Evolutionary conservation across 2,113 vertebrate genomes (phyloP), one percentile per base, ranked within the genome.

Genomic region (Xerus inauris): DNA sequence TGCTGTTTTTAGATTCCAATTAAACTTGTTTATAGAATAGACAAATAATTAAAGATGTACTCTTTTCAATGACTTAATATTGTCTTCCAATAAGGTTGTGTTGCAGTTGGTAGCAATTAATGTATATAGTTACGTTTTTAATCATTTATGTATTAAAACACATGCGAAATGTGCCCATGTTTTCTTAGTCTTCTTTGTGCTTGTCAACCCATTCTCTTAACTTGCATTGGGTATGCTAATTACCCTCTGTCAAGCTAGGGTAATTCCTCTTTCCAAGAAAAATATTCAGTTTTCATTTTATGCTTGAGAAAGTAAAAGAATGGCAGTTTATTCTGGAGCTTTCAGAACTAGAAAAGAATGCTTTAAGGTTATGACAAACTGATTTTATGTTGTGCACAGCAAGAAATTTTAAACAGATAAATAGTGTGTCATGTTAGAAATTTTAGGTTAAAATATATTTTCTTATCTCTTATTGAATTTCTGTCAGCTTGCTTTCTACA

Each of bases 21-120:
- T 99, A 98, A 98, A 98, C 92, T 99, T 99, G 97, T 99, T 99
- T 98, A 98, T 98, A 96, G 97, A 98, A 97, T 69, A 98, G 96
- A 94, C 97, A 98, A 99, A 99, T 98, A 97, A 98, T 98, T 99
- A 98, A 97, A 98, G 97, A 97, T 96, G 94, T 97, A 97, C 96
- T 96, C 96, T 98, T 98, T 98, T 99, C 96, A 42, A 91, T 28
- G 87, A 93, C 47, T 79, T 96, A 97, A 92, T 40, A 49, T 98
- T 97, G 79, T 92, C 94, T 98, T 98, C 83, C 97, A 89, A 95
- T 92, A 91, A 26, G 51, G 22, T 79, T 97, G 94, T 98, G 72
- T 95, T 97, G 80, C 91, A 97, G 62, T 65, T 97, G 96, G 95
- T 96, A 92, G 90, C 95, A 95, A 84, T 98, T 98, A 98, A 95